A percentile compares a stretch with the other conserved stretches of the same genome.
These are phyloP conservation scores for Tragulus kanchil DNA, from an alignment of 2,113 vertebrate genomes.

Conservation along the genomic window DNA sequence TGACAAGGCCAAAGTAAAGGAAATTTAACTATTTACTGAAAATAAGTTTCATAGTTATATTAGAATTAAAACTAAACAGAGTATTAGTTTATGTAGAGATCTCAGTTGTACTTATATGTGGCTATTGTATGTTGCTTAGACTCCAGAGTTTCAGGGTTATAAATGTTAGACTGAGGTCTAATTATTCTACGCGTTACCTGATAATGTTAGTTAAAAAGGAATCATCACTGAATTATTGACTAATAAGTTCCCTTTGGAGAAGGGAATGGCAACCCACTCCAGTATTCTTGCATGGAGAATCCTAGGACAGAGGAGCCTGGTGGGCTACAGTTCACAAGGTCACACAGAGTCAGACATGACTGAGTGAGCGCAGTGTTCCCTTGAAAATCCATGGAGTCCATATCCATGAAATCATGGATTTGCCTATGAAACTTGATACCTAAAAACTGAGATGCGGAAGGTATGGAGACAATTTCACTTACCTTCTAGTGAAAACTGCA, in stretches of 20 bases:
- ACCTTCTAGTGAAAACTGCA: not conserved
- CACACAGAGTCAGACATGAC: no score
- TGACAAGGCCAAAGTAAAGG: conserved; percentile 8
- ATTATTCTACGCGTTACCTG: conserved; percentile 41
- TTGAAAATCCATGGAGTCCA: not conserved
- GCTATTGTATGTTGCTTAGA: not conserved
- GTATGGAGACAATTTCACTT: conserved; percentile 50
- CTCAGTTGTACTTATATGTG: not conserved
- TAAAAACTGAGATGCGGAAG: conserved; percentile 28
- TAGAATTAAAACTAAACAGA: conserved; percentile 31
- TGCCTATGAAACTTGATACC: not conserved
- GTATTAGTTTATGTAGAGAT: conserved; percentile 42
- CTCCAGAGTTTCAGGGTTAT: conserved; percentile 7
- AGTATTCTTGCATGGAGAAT: no score
- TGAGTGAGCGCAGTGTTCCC: no score
- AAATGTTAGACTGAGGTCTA: conserved; percentile 62
- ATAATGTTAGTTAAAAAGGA: conserved; percentile 29
- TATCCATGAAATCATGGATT: not conserved
- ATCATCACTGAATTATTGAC: conserved; percentile 1
- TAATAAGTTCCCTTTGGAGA: not conserved
- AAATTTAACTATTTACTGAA: conserved; percentile 10
- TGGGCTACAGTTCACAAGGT: no score
- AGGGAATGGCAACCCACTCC: no score
- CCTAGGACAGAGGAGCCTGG: no score
- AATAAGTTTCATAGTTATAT: not conserved